Evolutionary conservation across 1,140 invertebrate species (phyloP).

Genomic region (Drosophila guanche): DNA sequence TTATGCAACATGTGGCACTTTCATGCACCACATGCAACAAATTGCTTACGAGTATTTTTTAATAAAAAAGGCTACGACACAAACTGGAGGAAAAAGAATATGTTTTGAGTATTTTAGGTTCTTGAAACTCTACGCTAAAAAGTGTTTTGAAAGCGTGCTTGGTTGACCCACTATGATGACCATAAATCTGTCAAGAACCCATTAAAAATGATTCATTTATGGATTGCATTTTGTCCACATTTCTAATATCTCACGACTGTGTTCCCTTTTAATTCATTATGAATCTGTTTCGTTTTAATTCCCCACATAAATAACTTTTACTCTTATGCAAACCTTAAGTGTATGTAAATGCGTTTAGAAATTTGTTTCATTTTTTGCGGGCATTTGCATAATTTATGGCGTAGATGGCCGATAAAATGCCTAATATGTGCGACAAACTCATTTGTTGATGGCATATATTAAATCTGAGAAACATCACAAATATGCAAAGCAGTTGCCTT

Average conservation of each 20-base stretch:
- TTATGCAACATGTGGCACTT: slow-evolving; percentile 71
- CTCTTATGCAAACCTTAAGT: slow-evolving; percentile 60
- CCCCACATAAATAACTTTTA: slow-evolving; percentile 76
- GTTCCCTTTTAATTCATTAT: slow-evolving; percentile 1
- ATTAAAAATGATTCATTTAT: slow-evolving; percentile 34
- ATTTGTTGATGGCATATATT: slow-evolving; percentile 35
- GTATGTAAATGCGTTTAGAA: slow-evolving; percentile 68
- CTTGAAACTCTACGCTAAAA: not conserved
- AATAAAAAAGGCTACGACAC: slow-evolving; percentile 46
- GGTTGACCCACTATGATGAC: slow-evolving; percentile 12
- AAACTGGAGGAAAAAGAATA: slow-evolving; percentile 5
- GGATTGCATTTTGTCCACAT: not conserved
- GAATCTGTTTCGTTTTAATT: slow-evolving; percentile 2
- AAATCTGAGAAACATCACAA: slow-evolving; percentile 29
- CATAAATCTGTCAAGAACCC: slow-evolving; percentile 42
- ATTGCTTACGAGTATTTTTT: slow-evolving; percentile 23
- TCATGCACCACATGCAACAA: slow-evolving; percentile 36
- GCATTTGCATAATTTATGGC: slow-evolving; percentile 38
- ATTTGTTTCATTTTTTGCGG: slow-evolving; percentile 46
- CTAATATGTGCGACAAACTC: slow-evolving; percentile 17
- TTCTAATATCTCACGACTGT: slow-evolving; percentile 21
- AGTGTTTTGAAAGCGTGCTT: not conserved
- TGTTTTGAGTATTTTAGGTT: slow-evolving; percentile 2
- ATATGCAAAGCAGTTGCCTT: slow-evolving; percentile 25
- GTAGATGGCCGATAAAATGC: not conserved